phyloP scores from a whole-genome alignment of 2,888 invertebrate species.

The Dryomyza anilis region DNA sequence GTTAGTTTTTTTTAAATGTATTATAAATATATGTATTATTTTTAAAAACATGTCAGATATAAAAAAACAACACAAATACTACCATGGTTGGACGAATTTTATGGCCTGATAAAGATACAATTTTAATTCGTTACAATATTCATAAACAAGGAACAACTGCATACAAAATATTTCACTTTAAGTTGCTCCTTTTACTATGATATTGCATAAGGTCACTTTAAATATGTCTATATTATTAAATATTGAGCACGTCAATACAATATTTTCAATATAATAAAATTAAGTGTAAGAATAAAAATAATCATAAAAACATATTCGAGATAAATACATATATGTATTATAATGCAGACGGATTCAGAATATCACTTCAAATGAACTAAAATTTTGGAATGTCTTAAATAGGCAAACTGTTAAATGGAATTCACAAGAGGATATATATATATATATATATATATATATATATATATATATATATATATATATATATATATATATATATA shows the following conservation, averaged over 20 bases:
- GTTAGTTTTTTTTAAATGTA: neutral
- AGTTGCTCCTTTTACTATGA: neutral
- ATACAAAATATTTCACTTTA: slow-evolving; percentile 3
- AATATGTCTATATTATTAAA: neutral
- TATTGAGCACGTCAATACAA: too few relatives aligned
- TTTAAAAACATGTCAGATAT: too few relatives aligned
- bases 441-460: too few relatives aligned
- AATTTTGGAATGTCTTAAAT: neutral
- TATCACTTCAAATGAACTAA: neutral
- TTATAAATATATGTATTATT: neutral
- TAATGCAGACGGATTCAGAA: neutral
- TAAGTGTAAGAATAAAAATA: too few relatives aligned
- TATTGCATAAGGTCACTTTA: slow-evolving; percentile 19
- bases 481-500: neutral
- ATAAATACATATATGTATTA: neutral
- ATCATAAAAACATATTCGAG: slow-evolving; percentile 1
- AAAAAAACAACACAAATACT: too few relatives aligned
- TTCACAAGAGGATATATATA: too few relatives aligned
- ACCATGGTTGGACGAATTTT: slow-evolving; percentile 19
- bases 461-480: too few relatives aligned
- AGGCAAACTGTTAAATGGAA: neutral
- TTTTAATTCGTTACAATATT: neutral
- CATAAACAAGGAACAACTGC: neutral
- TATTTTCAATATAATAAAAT: too few relatives aligned
- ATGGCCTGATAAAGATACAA: slow-evolving; percentile 1